Percentiles rank a stretch among this genome's conserved stretches.
Conservation (phyloP, 2,888 invertebrate species). For the Diarsia rubi region DNA sequence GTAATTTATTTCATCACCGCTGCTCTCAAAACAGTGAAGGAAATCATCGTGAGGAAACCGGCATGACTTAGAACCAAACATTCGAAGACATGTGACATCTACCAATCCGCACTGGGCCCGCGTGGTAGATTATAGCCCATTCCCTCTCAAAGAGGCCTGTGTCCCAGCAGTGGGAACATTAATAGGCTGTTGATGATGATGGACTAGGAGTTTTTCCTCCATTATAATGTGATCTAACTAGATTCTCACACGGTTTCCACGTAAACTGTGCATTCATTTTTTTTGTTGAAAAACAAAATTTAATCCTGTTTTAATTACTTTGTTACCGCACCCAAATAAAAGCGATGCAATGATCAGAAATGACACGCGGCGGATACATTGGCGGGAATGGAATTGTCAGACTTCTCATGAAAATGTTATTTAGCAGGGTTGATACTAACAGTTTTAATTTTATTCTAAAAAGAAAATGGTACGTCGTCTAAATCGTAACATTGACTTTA, state of each 20-base stretch:
- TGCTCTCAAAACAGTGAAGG: no score
- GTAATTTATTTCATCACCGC: no score
- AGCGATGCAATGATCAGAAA: conserved; percentile 35
- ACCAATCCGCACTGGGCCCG: no score
- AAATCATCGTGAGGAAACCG: no score
- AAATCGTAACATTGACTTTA: not conserved
- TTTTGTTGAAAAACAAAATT: not conserved
- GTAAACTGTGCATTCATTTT: not conserved
- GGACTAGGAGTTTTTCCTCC: not conserved
- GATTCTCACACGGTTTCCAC: not conserved
- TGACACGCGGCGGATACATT: not conserved
- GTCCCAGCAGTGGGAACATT: no score
- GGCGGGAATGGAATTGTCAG: not conserved
- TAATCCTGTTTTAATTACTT: not conserved
- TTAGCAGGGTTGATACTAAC: not conserved
- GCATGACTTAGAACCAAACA: no score
- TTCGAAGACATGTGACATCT: no score
- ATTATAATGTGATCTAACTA: not conserved
- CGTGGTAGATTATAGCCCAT: no score
- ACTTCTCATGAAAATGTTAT: conserved; percentile 21
- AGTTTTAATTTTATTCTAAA: not conserved
- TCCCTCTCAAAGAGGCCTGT: no score
- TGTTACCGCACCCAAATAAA: conserved; percentile 9
- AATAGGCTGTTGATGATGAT: no score
- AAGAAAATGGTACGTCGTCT: no score